A percentile compares a stretch with the other conserved stretches of the same genome.
phyloP scores from a whole-genome alignment of 2,113 vertebrate genomes.

The Nibea albiflora region DNA sequence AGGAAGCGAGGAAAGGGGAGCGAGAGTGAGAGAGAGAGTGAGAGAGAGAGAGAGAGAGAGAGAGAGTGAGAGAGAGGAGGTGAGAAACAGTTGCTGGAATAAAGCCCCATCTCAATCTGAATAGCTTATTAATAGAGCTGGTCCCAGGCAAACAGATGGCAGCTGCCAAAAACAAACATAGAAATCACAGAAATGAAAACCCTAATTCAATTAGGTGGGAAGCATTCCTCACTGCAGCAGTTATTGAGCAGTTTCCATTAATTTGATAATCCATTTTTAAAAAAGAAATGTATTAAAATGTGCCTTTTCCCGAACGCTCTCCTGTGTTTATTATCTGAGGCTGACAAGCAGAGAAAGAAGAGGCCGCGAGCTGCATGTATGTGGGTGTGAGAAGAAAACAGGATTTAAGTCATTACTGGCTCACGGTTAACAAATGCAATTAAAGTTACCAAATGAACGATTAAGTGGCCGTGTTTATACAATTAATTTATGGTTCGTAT shows the following conservation, averaged over 20 bases:
- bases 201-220: constrained; percentile 83
- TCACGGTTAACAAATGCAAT: constrained; percentile 73
- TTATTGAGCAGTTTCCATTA: constrained; percentile 81
- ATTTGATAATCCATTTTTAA: constrained; percentile 80
- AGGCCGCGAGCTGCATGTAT: constrained; percentile 39
- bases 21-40: constrained; percentile 15
- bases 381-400: constrained; percentile 71
- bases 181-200: constrained; percentile 77
- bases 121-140: constrained; percentile 84
- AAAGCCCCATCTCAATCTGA: constrained; percentile 81
- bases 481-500: constrained; percentile 47
- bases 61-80: constrained; percentile 67
- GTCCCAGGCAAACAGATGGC: constrained; percentile 83
- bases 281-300: constrained; percentile 63
- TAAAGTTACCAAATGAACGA: constrained; percentile 62
- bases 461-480: constrained; percentile 39
- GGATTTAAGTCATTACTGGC: constrained; percentile 70
- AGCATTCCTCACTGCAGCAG: constrained; percentile 72
- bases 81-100: constrained; percentile 81
- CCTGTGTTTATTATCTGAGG: constrained; percentile 69
- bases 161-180: constrained; percentile 80
- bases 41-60: constrained; percentile 56
- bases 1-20: constrained; percentile 55
- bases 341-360: constrained; percentile 60
- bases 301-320: constrained; percentile 59